phyloP scores from a whole-genome alignment of 53 echinoderm and acorn worm genomes.

The Mesocentrotus franciscanus region DNA sequence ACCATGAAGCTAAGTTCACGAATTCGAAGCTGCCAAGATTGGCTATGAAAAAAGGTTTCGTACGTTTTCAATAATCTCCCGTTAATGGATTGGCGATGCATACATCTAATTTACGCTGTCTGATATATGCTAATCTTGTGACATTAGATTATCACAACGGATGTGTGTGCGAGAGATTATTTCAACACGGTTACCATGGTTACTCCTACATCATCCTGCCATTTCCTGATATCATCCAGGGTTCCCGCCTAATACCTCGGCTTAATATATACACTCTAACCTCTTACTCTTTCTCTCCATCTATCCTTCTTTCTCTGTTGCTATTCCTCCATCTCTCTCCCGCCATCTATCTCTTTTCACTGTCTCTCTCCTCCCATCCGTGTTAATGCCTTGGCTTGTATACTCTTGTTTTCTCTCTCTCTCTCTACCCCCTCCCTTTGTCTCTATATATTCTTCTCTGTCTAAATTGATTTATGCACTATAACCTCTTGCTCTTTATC shows the following conservation, averaged over 20 bases:
- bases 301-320: neutral
- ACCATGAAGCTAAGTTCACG: neutral
- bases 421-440: neutral
- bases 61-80: neutral
- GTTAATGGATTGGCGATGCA: constrained; percentile 28
- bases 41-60: neutral
- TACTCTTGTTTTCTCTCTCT: too few relatives aligned
- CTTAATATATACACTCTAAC: neutral
- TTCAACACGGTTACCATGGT: constrained; percentile 54
- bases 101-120: constrained; percentile 2
- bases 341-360: neutral
- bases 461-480: neutral
- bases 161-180: constrained; percentile 39
- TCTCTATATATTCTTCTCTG: neutral
- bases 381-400: too few relatives aligned
- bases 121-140: constrained; percentile 32
- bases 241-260: constrained; percentile 3
- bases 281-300: neutral
- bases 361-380: neutral
- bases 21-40: neutral
- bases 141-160: constrained; percentile 55
- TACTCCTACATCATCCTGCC: constrained; percentile 15
- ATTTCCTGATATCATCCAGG: constrained; percentile 4
- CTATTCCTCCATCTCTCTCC: neutral
- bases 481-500: too few relatives aligned